Evolutionary conservation across 2,888 invertebrate genomes (phyloP).

Genomic region (Coelogynopora nodosa): DNA sequence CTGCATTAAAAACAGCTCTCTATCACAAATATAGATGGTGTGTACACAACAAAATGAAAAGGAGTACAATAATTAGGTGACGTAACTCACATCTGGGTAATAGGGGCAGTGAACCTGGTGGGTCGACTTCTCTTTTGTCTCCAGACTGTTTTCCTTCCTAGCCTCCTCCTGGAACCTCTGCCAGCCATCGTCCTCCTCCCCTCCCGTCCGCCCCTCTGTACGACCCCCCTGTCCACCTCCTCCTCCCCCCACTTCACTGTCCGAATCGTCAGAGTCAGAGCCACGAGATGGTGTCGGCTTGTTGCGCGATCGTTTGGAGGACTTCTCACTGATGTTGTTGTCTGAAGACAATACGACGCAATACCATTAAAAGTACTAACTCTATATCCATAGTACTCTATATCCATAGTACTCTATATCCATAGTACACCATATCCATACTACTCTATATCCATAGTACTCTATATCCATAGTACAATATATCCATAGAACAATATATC

Average conservation of each 20-base stretch:
- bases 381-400: no score
- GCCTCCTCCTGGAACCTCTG: conserved; percentile 83
- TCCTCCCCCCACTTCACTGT: conserved; percentile 47
- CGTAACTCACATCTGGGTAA: conserved; percentile 77
- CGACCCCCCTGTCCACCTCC: conserved; percentile 47
- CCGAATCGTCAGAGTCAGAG: conserved; percentile 48
- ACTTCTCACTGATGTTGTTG: neutral
- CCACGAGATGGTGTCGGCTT: conserved; percentile 51
- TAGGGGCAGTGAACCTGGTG: conserved; percentile 94
- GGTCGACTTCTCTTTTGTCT: conserved; percentile 86
- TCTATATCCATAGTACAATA: neutral
- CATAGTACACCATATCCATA: neutral
- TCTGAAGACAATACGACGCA: neutral
- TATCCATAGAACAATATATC: no score
- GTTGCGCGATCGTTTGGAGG: neutral
- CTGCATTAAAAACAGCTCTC: no score
- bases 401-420: no score
- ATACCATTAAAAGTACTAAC: neutral
- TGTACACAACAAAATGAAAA: no score
- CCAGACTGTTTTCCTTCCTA: conserved; percentile 73
- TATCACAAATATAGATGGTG: no score
- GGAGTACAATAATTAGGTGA: no score
- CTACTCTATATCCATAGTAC: neutral
- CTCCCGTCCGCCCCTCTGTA: conserved; percentile 44
- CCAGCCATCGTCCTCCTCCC: conserved; percentile 72